Evolutionary conservation across 1,140 invertebrate genomes (phyloP), one percentile per base, ranked within the genome.

Genomic region (Olivierus martensii): DNA sequence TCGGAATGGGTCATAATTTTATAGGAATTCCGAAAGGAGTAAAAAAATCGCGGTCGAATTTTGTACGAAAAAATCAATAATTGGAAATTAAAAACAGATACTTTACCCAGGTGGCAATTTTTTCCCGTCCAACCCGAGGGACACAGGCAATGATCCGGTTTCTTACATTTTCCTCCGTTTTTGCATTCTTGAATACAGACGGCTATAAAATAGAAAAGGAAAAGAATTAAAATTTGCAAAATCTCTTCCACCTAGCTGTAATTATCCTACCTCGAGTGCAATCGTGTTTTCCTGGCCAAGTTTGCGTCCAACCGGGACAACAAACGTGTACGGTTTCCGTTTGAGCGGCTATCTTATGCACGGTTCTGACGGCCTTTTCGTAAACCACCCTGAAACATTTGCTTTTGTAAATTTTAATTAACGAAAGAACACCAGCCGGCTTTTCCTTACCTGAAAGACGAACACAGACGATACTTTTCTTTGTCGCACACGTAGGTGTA

Each of bases 211-310:
- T 22, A 38, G 15, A 11, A 36, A 41, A 21, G 41, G 2, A 6
- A 3, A 18, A 17, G n/a, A n/a, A n/a, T n/a, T n/a, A n/a, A n/a
- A n/a, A n/a, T n/a, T n/a, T n/a, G n/a, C n/a, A n/a, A n/a, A n/a
- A n/a, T n/a, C n/a, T n/a, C n/a, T n/a, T n/a, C n/a, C n/a, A n/a
- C n/a, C n/a, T n/a, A n/a, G n/a, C n/a, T n/a, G n/a, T n/a, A n/a
- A n/a, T n/a, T n/a, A n/a, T n/a, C n/a, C n/a, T 42, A 79, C 78
- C 75, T 73, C 76, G 78, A 60, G 75, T 77, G 59, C 79, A 80
- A 21, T 75, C 76, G 52, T 73, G 73, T 56, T 75, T 72, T 34
- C 69, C 65, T 47, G 71, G 71, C 11, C 65, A 70, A 35, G 72
- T 64, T 55, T 77, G 73, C 6, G 68, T 72, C 78, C 78, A 80